A percentile compares a stretch with the other conserved stretches of the same genome.
phyloP scores from a whole-genome alignment of 2,888 invertebrate genomes.

The Nomada hirtipes region DNA sequence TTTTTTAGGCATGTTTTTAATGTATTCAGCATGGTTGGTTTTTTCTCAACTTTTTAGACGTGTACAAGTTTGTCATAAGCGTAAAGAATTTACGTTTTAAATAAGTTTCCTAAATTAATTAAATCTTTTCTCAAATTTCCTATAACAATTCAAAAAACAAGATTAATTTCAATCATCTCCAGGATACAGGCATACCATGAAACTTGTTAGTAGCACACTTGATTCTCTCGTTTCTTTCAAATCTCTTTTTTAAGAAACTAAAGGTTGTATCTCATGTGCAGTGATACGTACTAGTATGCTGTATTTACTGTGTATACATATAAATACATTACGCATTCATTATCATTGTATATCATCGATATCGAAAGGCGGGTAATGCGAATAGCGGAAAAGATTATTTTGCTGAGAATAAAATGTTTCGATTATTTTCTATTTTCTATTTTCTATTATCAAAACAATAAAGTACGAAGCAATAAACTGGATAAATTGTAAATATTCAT shows the following conservation, averaged over 20 bases:
- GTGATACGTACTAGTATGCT: not conserved
- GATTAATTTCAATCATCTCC: not conserved
- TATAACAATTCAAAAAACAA: not conserved
- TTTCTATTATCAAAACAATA: not conserved
- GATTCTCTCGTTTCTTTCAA: constrained; percentile 1
- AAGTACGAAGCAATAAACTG: not conserved
- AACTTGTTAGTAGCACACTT: not conserved
- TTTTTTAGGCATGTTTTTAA: constrained; percentile 38
- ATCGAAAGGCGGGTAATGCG: constrained; percentile 13
- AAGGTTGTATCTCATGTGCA: constrained; percentile 12
- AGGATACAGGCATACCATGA: not conserved
- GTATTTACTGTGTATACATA: not conserved
- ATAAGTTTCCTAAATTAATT: not conserved
- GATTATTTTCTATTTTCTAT: too few species aligned
- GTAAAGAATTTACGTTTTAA: not conserved
- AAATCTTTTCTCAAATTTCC: not conserved
- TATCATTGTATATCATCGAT: too few species aligned
- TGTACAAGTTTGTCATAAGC: not conserved
- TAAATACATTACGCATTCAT: too few species aligned
- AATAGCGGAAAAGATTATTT: not conserved
- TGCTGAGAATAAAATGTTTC: not conserved
- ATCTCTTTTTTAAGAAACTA: not conserved
- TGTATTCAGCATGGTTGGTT: constrained; percentile 43
- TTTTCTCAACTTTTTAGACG: not conserved
- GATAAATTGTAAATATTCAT: not conserved